Conservation (phyloP, 2,797 vertebrate genomes). For the Syndactyla subalaris region DNA sequence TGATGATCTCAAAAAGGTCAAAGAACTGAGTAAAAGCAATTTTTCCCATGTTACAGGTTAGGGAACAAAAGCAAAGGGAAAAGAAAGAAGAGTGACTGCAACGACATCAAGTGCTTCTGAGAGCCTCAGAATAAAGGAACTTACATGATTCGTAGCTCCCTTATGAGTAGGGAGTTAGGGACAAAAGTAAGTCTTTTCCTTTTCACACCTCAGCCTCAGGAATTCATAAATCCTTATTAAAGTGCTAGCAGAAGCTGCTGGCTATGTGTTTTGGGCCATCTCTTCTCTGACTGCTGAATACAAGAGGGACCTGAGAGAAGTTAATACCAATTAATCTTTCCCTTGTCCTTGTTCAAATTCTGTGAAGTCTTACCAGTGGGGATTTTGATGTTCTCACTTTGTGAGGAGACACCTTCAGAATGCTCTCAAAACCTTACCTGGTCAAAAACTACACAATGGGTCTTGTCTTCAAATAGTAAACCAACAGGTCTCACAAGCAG, state of each 20-base stretch:
- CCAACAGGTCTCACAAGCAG: background rate
- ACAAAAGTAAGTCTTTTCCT: background rate
- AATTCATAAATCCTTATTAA: background rate
- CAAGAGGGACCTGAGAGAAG: background rate
- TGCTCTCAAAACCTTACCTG: background rate
- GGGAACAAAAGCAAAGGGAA: background rate
- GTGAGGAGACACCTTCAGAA: background rate
- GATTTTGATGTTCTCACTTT: background rate
- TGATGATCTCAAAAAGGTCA: background rate
- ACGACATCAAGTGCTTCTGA: fast-evolving
- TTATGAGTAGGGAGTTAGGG: background rate
- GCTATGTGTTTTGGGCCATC: background rate
- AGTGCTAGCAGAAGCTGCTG: background rate
- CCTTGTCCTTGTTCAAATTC: background rate
- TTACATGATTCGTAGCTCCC: background rate
- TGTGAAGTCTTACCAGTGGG: fast-evolving
- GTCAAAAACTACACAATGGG: fast-evolving
- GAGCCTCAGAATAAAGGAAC: background rate
- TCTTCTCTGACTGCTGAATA: background rate
- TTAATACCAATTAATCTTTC: background rate
- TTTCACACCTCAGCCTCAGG: background rate
- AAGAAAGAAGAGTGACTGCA: background rate
- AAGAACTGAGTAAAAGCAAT: background rate
- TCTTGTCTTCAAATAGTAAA: background rate
- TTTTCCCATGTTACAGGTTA: background rate